Percentiles rank a stretch among this genome's conserved stretches.
These are phyloP conservation scores for Leptogaster cylindrica DNA, from an alignment of 2,888 invertebrate genomes.

Conservation along the genomic window DNA sequence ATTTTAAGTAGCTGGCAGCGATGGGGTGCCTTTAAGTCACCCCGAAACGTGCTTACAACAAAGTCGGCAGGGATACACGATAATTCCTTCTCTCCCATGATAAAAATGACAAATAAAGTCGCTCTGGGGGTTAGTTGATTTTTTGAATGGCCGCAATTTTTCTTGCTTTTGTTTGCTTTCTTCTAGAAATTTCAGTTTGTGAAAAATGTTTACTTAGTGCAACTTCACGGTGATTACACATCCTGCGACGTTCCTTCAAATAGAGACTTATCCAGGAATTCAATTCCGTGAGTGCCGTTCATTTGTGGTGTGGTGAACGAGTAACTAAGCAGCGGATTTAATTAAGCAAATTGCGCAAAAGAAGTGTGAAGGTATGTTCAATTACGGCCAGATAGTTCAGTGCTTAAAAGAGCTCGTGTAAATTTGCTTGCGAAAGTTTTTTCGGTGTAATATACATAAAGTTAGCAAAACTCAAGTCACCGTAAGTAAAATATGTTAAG, in stretches of 20 bases:
- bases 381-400: no score
- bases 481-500: no score
- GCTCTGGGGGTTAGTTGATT: conserved; percentile 36
- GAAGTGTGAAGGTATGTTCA: no score
- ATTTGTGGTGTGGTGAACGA: not conserved
- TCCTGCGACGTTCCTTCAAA: not conserved
- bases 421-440: not conserved
- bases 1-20: not conserved
- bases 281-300: not conserved
- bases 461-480: not conserved
- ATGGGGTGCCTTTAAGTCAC: not conserved
- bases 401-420: no score
- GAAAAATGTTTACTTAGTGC: conserved; percentile 14
- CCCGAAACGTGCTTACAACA: conserved; percentile 10
- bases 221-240: conserved; percentile 3
- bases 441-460: not conserved
- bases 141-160: conserved; percentile 30
- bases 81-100: conserved; percentile 25
- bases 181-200: conserved; percentile 23
- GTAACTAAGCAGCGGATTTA: conserved; percentile 3
- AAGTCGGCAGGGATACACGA: conserved; percentile 24
- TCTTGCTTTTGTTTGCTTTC: conserved; percentile 32
- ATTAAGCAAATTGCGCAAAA: conserved; percentile 2
- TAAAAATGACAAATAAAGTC: conserved; percentile 41
- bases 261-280: not conserved